Evolutionary conservation across 64 coral and sea anemone genomes (phyloP), one percentile per base, ranked within the genome.

Genomic region (Acropora tenuis): DNA sequence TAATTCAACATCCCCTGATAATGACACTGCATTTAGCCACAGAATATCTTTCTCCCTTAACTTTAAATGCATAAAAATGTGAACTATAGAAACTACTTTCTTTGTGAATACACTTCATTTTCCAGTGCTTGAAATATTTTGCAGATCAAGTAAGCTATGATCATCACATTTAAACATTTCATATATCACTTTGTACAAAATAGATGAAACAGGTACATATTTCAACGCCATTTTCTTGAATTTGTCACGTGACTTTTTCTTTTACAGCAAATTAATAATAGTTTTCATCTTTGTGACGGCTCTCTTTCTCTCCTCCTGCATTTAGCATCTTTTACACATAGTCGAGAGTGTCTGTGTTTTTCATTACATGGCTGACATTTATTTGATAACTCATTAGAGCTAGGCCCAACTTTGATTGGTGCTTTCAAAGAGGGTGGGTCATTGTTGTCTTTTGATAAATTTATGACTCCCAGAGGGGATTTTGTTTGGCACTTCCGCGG

Each of bases 91-190:
- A 94, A 83, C 78, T 89, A 89, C 82, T 78, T 82, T 90, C 49
- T 73, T 72, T 91, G 73, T 53, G 83, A 84, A 91, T 91, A 72
- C 83, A 91, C 83, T 91, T 91, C 89, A 91, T 84, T 91, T 72
- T 91, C 89, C 89, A 91, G 81, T 91, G 80, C 79, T 91, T 91
- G 81, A 84, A 91, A 91, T 84, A 84, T 91, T 79, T 82, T 84
- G 89, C 89, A 91, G 30, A 30, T 30, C 30, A 30, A 30, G 30
- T 30, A 30, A 30, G 30, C 30, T 30, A 30, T 30, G 30, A 30
- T 30, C 30, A 30, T 30, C 30, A 30, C 30, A 30, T 30, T 30
- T 30, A 30, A 30, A 30, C 30, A 30, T 30, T 30, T 30, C 30
- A 30, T 30, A 30, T 30, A 30, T 30, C 30, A 30, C 30, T 30